Base-by-base conservation (phyloP, 2,888 invertebrate genomes). In the Operophtera brumata region DNA sequence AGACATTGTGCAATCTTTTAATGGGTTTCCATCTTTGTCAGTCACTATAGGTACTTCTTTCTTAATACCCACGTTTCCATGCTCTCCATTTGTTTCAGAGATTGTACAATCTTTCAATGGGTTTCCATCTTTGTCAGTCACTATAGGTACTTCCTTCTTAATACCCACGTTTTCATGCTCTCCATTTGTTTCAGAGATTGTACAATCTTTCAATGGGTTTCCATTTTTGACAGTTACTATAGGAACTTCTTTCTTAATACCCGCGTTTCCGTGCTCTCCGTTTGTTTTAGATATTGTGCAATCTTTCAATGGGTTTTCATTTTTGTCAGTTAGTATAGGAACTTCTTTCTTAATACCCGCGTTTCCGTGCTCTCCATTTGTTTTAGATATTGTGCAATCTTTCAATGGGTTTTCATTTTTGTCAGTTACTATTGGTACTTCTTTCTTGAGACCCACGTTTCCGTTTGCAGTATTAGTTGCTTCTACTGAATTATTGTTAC, bases 401-500 rank as follows among this genome's bases (percentile, higher is more conserved):
- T n/a, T n/a, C n/a, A n/a, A n/a, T n/a, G n/a, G n/a, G n/a, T n/a
- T n/a, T n/a, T n/a, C n/a, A n/a, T n/a, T n/a, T n/a, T n/a, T n/a
- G n/a, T n/a, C n/a, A n/a, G n/a, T n/a, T n/a, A n/a, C n/a, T n/a
- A n/a, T n/a, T n/a, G n/a, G n/a, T n/a, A n/a, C n/a, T n/a, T n/a
- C n/a, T n/a, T n/a, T n/a, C 11, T 11, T 41, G 8, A 37, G 10
- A 12, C 9, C 20, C 10, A 35, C 4, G 13, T 34, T 40, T 9
- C 25, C 47, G 10, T 44, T 46, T 11, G 10, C 6, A 34, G 20
- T 35, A 4, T 28, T 39, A 12, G 13, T 9, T 6, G 12, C 10
- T 34, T 47, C 36, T 1, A 36, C 20, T 9, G 37, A 11, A 20
- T 57, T 57, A 14, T 51, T 51, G 20, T 52, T 52, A 26, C 14